These are phyloP conservation scores for Fragum fragum DNA, from an alignment of 2,888 invertebrate species.

Conservation along the genomic window DNA sequence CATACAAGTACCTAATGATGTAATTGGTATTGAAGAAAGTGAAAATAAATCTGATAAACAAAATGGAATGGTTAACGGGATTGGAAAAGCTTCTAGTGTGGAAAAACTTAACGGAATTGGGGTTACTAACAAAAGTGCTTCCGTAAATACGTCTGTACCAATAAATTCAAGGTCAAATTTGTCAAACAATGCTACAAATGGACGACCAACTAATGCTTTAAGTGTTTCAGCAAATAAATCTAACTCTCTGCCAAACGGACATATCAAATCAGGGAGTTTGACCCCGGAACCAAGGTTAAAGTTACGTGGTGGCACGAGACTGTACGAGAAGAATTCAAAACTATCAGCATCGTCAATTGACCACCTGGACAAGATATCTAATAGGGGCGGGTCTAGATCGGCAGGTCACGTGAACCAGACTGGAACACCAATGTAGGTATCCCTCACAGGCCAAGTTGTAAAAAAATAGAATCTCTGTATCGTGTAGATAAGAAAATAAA, in stretches of 20 bases:
- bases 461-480: too few species aligned
- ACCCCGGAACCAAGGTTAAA: slow-evolving; percentile 60
- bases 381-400: slow-evolving; percentile 40
- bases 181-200: not conserved
- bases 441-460: too few species aligned
- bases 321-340: slow-evolving; percentile 65
- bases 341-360: slow-evolving; percentile 51
- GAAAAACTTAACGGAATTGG: not conserved
- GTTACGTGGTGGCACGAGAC: slow-evolving; percentile 25
- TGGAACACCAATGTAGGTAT: slow-evolving; percentile 39
- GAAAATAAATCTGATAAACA: not conserved
- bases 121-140: slow-evolving; percentile 1
- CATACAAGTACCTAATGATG: slow-evolving; percentile 1
- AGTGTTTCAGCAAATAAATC: not conserved
- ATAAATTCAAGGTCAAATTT: not conserved
- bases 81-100: not conserved
- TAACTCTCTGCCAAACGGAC: slow-evolving; percentile 13
- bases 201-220: not conserved
- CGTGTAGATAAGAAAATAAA: too few species aligned
- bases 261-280: slow-evolving; percentile 33
- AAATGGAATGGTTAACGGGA: slow-evolving; percentile 1
- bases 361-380: slow-evolving; percentile 60
- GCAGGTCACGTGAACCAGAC: not conserved
- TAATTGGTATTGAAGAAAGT: not conserved
- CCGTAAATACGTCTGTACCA: not conserved